phyloP scores from a whole-genome alignment of 2,113 vertebrate genomes.

The Garra rufa region DNA sequence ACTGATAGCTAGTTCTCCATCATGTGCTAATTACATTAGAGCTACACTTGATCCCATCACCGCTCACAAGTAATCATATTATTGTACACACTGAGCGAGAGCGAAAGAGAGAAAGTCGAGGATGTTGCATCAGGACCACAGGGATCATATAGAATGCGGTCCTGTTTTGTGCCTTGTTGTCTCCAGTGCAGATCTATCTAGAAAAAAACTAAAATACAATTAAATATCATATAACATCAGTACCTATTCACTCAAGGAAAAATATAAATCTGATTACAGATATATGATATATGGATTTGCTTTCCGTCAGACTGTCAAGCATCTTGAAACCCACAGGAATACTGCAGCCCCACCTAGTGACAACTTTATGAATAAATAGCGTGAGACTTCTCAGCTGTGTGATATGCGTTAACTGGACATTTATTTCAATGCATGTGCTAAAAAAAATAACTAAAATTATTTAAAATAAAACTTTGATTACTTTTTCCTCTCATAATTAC shows the following conservation, averaged over 20 bases:
- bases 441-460: neutral
- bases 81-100: slow-evolving; percentile 45
- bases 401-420: too few species aligned
- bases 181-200: neutral
- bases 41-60: slow-evolving; percentile 70
- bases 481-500: neutral
- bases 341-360: slow-evolving; percentile 25
- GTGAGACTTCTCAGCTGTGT: neutral
- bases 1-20: slow-evolving; percentile 71
- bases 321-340: neutral
- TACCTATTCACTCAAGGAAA: neutral
- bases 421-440: neutral
- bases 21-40: slow-evolving; percentile 76
- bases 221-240: neutral
- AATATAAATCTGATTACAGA: neutral
- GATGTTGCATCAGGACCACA: slow-evolving; percentile 19
- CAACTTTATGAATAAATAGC: neutral
- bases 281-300: neutral
- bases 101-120: neutral
- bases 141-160: neutral
- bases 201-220: neutral
- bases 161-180: neutral
- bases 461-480: neutral
- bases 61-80: slow-evolving; percentile 73
- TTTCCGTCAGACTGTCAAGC: neutral